Evolutionary conservation across 2,113 vertebrate species (phyloP), one percentile per base, ranked within the genome.

Genomic region (Oncorhynchus kisutch): DNA sequence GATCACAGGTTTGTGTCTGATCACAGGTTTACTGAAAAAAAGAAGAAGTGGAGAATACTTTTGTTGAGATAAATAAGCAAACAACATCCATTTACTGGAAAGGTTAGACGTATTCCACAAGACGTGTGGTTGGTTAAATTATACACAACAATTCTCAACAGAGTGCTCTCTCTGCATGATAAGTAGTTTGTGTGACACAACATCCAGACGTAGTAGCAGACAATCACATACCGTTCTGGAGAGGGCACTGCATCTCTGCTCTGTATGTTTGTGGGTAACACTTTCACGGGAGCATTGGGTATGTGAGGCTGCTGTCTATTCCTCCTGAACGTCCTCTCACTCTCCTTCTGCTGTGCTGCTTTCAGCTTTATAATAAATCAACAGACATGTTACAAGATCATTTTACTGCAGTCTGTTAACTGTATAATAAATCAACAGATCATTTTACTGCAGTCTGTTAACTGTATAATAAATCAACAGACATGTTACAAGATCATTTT

Each of bases 1-100:
- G 87, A 85, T 94, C 82, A 77, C 85, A 85, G 88, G 93, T 94
- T 80, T 94, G 88, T 0, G 82, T 34, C 85, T 83, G 89, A 94
- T 93, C 88, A 62, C n/a, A 22, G 59, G n/a, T 62, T 16, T 18
- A 18, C 59, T 62, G 59, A 62, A n/a, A 16, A 62, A 11, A 62
- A 5, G 9, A 49, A 14, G 49, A 54, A 18, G 16, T 18, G 51
- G 51, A 54, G 16, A 5, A 54, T 18, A 18, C 12, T 45, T 45
- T 45, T 45, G 9, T 11, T 45, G 9, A 45, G 39, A 45, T 45
- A 11, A 45, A 45, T 11, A 45, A 45, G 39, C 39, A 45, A 45
- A 45, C 9, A 45, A 11, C 2, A 45, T 11, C 39, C 11, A 45
- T 45, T 45, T 45, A 45, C 39, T 45, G 39, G 39, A 45, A 2